Evolutionary conservation across 2,113 vertebrate genomes (phyloP).

Genomic region (Chaetodon trifascialis): DNA sequence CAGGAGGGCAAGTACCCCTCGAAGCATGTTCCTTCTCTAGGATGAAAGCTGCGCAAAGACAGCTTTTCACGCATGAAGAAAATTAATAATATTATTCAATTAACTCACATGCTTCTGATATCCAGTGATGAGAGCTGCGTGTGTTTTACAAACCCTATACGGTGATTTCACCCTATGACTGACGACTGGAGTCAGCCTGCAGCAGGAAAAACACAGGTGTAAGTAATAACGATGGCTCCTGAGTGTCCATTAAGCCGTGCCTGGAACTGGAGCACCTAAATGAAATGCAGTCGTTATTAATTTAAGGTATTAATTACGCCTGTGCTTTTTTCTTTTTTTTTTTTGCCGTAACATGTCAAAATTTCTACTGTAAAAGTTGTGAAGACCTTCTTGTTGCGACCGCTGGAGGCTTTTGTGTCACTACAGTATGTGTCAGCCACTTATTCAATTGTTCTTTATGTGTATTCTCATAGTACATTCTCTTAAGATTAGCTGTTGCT

Average conservation of each 20-base stretch:
- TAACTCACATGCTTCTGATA: not conserved
- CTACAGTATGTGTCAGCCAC: too few species aligned
- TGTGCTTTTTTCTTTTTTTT: not conserved
- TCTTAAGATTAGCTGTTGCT: too few species aligned
- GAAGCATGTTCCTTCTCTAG: conserved; percentile 27
- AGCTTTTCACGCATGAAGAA: not conserved
- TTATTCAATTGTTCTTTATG: too few species aligned
- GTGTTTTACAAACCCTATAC: not conserved
- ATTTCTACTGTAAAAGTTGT: not conserved
- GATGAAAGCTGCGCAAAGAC: conserved; percentile 11
- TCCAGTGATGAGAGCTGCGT: not conserved
- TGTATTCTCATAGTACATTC: too few species aligned
- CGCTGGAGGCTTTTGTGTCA: too few species aligned
- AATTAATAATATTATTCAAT: not conserved
- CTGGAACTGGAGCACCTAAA: not conserved
- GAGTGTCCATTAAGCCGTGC: not conserved
- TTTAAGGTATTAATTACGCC: not conserved
- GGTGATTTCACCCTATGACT: not conserved
- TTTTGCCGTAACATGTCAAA: not conserved
- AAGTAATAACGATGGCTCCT: not conserved
- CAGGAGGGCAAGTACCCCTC: conserved; percentile 46
- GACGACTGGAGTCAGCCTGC: too few species aligned
- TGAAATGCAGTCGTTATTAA: not conserved
- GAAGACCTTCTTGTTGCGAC: too few species aligned
- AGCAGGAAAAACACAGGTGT: not conserved